These are phyloP conservation scores for Spatula clypeata DNA, from an alignment of 2,797 vertebrate genomes.

Conservation along the genomic window DNA sequence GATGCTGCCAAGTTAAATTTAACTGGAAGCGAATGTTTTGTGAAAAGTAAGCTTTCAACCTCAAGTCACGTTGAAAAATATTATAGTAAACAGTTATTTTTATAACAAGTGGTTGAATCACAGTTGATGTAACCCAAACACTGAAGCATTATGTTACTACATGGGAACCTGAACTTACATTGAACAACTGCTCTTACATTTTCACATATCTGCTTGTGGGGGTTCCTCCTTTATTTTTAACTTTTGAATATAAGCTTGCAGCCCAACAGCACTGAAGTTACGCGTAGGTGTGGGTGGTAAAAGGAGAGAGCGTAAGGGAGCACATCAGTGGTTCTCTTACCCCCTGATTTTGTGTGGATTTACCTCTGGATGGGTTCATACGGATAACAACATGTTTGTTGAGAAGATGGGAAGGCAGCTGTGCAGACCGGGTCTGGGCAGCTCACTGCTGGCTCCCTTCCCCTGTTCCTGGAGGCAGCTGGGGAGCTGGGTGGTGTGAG, in stretches of 20 bases:
- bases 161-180: neutral
- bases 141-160: neutral
- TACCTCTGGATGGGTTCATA: neutral
- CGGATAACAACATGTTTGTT: neutral
- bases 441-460: no score
- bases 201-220: neutral
- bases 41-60: neutral
- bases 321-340: neutral
- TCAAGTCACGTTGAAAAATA: neutral
- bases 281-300: neutral
- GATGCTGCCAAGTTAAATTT: neutral
- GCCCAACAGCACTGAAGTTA: neutral
- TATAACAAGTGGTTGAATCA: neutral
- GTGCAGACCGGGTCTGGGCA: no score
- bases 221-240: neutral
- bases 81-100: slow-evolving; percentile 21
- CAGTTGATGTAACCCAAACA: neutral
- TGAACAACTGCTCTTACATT: neutral
- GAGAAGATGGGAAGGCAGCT: no score
- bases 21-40: neutral
- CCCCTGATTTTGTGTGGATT: neutral
- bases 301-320: neutral
- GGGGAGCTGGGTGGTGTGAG: neutral
- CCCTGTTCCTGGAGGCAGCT: neutral
- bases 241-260: neutral